phyloP scores from a whole-genome alignment of 2,888 invertebrate species.

The Troides oblongomaculatus region DNA sequence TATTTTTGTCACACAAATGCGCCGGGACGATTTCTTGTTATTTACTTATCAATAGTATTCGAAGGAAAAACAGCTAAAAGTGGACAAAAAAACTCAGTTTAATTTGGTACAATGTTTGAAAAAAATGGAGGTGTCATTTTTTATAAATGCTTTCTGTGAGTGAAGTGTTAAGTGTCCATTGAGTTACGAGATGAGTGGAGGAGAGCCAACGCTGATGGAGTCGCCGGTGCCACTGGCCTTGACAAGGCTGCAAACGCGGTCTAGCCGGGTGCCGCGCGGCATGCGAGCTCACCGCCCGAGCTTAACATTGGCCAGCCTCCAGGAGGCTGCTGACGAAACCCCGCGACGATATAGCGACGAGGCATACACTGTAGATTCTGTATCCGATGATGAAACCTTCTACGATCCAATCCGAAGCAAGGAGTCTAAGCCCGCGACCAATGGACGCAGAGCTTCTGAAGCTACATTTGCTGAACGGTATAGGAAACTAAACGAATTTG shows the following conservation, averaged over 20 bases:
- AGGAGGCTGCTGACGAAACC: constrained; percentile 68
- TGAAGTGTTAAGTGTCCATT: constrained; percentile 51
- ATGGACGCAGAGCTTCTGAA: constrained; percentile 72
- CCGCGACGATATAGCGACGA: constrained; percentile 70
- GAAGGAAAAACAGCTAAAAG: not conserved
- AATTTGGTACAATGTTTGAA: constrained; percentile 34
- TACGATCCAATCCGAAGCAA: constrained; percentile 52
- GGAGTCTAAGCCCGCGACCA: constrained; percentile 53
- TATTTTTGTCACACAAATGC: constrained; percentile 25
- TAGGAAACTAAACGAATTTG: constrained; percentile 68
- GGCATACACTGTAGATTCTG: constrained; percentile 56
- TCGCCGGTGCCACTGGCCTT: constrained; percentile 74
- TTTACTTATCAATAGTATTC: not conserved
- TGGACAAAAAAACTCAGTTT: not conserved
- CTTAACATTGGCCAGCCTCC: constrained; percentile 70
- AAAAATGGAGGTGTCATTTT: constrained; percentile 58
- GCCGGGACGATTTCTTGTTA: not conserved
- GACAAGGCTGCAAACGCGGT: constrained; percentile 63
- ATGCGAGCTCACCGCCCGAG: constrained; percentile 67
- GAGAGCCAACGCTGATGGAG: constrained; percentile 71
- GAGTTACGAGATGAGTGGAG: constrained; percentile 61
- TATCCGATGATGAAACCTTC: constrained; percentile 65
- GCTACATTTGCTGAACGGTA: constrained; percentile 72
- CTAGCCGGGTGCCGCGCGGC: constrained; percentile 56
- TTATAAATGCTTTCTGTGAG: constrained; percentile 30